These are phyloP conservation scores for Propithecus perrieri DNA, from an alignment of 2,797 vertebrate species.

Conservation along the genomic window DNA sequence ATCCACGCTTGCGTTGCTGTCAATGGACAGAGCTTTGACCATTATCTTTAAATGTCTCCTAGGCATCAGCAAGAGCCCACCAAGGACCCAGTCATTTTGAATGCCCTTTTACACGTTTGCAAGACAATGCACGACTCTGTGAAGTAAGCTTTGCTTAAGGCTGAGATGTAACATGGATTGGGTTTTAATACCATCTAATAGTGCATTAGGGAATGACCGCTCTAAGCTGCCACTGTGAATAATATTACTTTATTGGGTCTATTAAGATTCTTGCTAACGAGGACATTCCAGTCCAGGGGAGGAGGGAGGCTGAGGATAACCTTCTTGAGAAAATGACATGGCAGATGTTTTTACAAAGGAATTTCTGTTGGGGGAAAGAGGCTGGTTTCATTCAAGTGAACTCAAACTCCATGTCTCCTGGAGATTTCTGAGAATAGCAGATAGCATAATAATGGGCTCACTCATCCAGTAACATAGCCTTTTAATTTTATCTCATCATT, in stretches of 20 bases:
- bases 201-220: not conserved
- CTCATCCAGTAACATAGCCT: not conserved
- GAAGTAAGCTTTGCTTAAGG: constrained; percentile 88
- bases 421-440: constrained; percentile 40
- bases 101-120: constrained; percentile 96
- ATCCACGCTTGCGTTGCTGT: not conserved
- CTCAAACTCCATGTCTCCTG: not conserved
- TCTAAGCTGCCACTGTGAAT: not conserved
- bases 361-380: not conserved
- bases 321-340: constrained; percentile 34
- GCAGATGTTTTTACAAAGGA: constrained; percentile 35
- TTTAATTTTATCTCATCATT: not conserved
- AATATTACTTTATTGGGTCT: not conserved
- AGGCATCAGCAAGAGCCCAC: constrained; percentile 96
- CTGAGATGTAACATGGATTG: not conserved
- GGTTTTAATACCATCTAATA: not conserved
- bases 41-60: constrained; percentile 45
- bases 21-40: not conserved
- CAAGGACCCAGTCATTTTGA: constrained; percentile 97
- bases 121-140: constrained; percentile 99
- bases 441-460: not conserved
- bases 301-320: not conserved
- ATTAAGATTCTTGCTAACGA: not conserved
- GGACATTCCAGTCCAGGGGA: not conserved
- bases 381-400: constrained; percentile 8